phyloP scores from a whole-genome alignment of 2,797 vertebrate species.

The Monodelphis domestica region DNA sequence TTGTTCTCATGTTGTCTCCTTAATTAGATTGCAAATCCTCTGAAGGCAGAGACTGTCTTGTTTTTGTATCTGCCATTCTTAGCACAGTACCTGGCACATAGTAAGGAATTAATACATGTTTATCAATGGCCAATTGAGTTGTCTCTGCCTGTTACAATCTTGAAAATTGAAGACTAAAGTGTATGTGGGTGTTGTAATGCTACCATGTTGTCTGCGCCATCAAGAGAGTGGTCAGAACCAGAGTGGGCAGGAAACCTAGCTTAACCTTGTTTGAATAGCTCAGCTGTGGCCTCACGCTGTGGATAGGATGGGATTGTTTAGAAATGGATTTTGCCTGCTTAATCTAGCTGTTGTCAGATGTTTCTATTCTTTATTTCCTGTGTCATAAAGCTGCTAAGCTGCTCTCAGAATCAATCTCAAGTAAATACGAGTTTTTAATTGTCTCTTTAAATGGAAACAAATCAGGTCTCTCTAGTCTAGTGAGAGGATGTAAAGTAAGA shows the following conservation, averaged over 20 bases:
- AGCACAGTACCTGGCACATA: background rate
- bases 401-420: background rate
- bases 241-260: background rate
- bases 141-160: background rate
- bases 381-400: conserved; percentile 30
- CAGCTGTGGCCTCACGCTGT: background rate
- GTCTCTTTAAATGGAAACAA: conserved; percentile 37
- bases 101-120: background rate
- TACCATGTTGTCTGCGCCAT: background rate
- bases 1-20: background rate
- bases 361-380: conserved; percentile 60
- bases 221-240: background rate
- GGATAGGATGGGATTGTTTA: background rate
- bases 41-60: background rate
- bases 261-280: conserved; percentile 9
- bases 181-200: background rate
- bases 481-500: conserved; percentile 26
- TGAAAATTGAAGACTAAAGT: background rate
- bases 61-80: background rate
- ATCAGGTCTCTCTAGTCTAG: conserved; percentile 25
- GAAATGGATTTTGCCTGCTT: conserved; percentile 47
- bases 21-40: background rate
- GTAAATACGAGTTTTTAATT: conserved; percentile 35
- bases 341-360: conserved; percentile 16
- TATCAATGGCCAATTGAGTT: background rate